phyloP scores from a whole-genome alignment of 92 coral and sea anemone genomes.

The Palythoa grandiflora region DNA sequence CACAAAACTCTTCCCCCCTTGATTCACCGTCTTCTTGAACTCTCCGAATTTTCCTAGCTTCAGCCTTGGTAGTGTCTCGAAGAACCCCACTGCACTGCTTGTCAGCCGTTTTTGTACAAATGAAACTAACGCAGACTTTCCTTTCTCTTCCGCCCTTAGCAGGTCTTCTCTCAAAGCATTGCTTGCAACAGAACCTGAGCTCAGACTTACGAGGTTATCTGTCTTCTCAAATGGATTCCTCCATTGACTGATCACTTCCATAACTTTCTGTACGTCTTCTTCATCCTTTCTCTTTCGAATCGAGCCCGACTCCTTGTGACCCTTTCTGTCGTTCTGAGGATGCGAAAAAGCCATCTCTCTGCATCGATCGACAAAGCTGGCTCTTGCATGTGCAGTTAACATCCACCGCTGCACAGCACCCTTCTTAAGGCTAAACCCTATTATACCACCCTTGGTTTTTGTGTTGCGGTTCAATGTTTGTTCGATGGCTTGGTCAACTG shows the following conservation, averaged over 20 bases:
- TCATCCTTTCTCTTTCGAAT: constrained; percentile 68
- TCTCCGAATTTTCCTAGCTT: constrained; percentile 67
- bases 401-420: constrained; percentile 79
- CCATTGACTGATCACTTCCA: constrained; percentile 65
- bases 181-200: constrained; percentile 69
- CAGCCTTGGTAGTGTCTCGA: constrained; percentile 69
- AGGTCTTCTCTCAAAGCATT: constrained; percentile 50
- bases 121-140: constrained; percentile 34
- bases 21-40: background rate
- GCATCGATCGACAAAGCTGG: constrained; percentile 69
- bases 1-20: constrained; percentile 46
- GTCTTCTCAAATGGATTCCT: constrained; percentile 62
- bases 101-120: constrained; percentile 55
- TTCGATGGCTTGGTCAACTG: constrained; percentile 77
- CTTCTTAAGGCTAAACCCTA: constrained; percentile 71
- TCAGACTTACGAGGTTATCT: constrained; percentile 62
- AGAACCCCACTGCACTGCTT: constrained; percentile 56
- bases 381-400: constrained; percentile 74
- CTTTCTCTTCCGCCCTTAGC: constrained; percentile 61
- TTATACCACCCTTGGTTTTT: constrained; percentile 74
- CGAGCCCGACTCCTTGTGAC: constrained; percentile 67
- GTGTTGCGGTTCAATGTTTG: constrained; percentile 74
- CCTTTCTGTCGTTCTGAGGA: constrained; percentile 31
- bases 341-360: constrained; percentile 52
- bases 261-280: constrained; percentile 71